These are phyloP conservation scores for Drosophila cardini DNA, from an alignment of 1,140 invertebrate genomes.

Conservation along the genomic window DNA sequence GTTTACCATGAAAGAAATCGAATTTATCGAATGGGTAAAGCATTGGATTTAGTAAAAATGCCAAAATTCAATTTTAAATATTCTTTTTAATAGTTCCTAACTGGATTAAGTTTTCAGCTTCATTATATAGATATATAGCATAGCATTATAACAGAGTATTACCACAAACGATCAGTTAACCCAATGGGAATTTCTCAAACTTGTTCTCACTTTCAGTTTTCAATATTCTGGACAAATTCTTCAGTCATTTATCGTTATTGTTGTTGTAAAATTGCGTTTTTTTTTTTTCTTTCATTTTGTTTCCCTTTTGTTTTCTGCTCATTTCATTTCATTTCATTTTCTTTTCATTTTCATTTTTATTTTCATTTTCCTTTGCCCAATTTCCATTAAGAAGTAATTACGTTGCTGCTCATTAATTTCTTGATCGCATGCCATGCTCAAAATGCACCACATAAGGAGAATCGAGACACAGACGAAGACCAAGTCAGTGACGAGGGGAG, in stretches of 20 bases:
- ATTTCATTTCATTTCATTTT: constrained; percentile 7
- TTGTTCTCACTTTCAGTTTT: constrained; percentile 14
- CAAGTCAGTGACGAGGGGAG: neutral
- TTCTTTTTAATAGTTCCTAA: too few relatives aligned
- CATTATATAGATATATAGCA: neutral
- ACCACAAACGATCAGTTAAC: neutral
- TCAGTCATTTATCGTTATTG: neutral
- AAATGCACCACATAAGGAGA: constrained; percentile 48
- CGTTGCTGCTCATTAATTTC: constrained; percentile 80
- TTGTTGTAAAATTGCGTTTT: neutral
- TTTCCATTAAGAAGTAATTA: constrained; percentile 82
- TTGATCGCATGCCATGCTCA: constrained; percentile 75
- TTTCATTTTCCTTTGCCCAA: constrained; percentile 69
- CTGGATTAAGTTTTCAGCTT: too few relatives aligned
- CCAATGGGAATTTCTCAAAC: neutral
- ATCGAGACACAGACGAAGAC: neutral
- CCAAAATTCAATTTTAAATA: too few relatives aligned
- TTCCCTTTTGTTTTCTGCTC: neutral
- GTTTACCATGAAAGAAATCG: too few relatives aligned
- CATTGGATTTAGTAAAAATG: too few relatives aligned
- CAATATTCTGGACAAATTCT: constrained; percentile 11
- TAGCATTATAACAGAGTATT: neutral
- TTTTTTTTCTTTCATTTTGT: constrained; percentile 19
- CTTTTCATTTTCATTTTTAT: constrained; percentile 29
- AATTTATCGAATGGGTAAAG: too few relatives aligned